A percentile compares a stretch with the other conserved stretches of the same genome.
Conservation (phyloP, 2,797 vertebrate species). For the Amblyopsis hoosieri region DNA sequence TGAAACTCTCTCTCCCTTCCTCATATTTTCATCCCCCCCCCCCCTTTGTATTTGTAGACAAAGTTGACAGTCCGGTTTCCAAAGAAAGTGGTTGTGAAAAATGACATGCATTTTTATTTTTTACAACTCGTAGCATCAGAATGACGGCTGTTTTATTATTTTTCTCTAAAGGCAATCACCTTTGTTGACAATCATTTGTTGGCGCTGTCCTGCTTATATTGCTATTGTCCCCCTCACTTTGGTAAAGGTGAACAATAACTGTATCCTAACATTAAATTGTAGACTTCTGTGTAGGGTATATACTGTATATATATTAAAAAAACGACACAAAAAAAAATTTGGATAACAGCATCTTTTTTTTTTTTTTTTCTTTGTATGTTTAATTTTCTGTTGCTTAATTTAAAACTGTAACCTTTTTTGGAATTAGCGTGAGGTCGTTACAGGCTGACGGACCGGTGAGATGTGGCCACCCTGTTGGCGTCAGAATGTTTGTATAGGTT, state of each 20-base stretch:
- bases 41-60: conserved; percentile 32
- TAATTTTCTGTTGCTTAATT: no score
- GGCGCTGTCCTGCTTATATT: conserved; percentile 51
- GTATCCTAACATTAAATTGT: conserved; percentile 55
- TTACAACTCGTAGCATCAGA: conserved; percentile 68
- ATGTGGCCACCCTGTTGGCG: conserved; percentile 56
- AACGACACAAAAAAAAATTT: conserved; percentile 14
- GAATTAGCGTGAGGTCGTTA: no score
- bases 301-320: conserved; percentile 49
- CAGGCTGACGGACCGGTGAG: conserved; percentile 26
- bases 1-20: conserved; percentile 50
- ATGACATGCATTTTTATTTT: conserved; percentile 33
- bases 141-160: conserved; percentile 55
- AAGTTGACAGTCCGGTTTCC: conserved; percentile 66
- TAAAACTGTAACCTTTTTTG: no score
- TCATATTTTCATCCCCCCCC: conserved; percentile 8
- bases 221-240: conserved; percentile 37
- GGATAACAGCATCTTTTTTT: neutral
- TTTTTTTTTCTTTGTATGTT: neutral
- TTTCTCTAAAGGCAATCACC: conserved; percentile 70
- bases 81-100: conserved; percentile 71
- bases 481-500: conserved; percentile 47
- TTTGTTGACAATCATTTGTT: conserved; percentile 73
- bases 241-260: conserved; percentile 39
- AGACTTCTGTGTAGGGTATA: conserved; percentile 66